These are phyloP conservation scores for Vollenhovia emeryi DNA, from an alignment of 1,140 invertebrate species.

Conservation along the genomic window DNA sequence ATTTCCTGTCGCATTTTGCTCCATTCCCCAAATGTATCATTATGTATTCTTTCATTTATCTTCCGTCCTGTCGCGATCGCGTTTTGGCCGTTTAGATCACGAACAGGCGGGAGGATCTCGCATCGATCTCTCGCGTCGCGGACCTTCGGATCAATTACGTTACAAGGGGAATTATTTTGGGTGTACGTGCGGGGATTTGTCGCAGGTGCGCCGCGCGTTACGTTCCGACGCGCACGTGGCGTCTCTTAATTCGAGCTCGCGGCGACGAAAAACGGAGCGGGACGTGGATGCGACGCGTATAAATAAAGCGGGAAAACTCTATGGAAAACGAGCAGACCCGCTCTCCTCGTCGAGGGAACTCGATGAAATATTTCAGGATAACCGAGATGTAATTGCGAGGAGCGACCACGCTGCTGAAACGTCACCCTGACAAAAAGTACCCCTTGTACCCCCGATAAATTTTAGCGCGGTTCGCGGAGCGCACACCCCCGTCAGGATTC, in stretches of 20 bases:
- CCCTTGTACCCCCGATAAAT: not conserved
- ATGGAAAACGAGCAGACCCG: not conserved
- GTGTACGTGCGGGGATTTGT: not conserved
- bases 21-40: not conserved
- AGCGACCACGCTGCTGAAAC: not conserved
- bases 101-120: not conserved
- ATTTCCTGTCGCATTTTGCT: conserved; percentile 2
- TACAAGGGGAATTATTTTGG: conserved; percentile 9
- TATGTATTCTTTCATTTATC: not conserved
- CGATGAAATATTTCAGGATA: conserved; percentile 29
- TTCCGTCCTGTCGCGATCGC: not conserved
- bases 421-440: not conserved
- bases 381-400: conserved; percentile 1
- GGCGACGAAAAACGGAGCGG: not conserved
- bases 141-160: not conserved
- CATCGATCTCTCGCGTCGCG: not conserved
- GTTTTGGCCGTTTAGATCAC: not conserved
- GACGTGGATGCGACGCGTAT: not conserved
- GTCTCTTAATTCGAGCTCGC: conserved; percentile 27
- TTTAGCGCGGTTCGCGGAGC: not conserved
- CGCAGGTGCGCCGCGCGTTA: conserved; percentile 15
- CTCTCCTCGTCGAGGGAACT: not conserved
- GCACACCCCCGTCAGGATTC: not conserved
- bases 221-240: conserved; percentile 12
- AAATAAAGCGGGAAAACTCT: conserved; percentile 13